Evolutionary conservation across 2,888 invertebrate species (phyloP).

Genomic region (Eulithis testata): DNA sequence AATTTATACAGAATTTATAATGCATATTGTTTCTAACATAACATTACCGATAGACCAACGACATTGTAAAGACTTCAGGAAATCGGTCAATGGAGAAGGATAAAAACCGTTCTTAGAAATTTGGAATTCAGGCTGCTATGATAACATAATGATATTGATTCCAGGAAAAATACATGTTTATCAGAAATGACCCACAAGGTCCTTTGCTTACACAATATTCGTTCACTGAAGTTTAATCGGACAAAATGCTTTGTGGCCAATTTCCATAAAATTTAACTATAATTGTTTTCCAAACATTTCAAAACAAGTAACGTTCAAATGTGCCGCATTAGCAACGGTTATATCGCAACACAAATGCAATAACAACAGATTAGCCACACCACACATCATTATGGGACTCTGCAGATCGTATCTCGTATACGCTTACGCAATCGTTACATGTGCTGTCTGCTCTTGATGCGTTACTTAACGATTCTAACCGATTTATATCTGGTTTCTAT

Average conservation of each 20-base stretch:
- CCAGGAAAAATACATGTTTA: too few relatives aligned
- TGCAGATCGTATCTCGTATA: slow-evolving; percentile 35
- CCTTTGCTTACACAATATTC: not conserved
- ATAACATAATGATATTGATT: too few relatives aligned
- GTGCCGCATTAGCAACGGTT: slow-evolving; percentile 32
- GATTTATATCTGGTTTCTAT: too few relatives aligned
- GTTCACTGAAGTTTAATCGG: slow-evolving; percentile 8
- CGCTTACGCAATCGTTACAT: slow-evolving; percentile 37
- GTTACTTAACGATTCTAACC: slow-evolving; percentile 6
- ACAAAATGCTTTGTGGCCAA: slow-evolving; percentile 14
- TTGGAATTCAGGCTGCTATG: too few relatives aligned
- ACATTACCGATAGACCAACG: too few relatives aligned
- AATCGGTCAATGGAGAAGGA: too few relatives aligned
- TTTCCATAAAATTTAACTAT: slow-evolving; percentile 17
- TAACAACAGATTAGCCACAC: slow-evolving; percentile 43
- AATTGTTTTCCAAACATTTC: slow-evolving; percentile 37
- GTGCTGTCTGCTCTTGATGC: slow-evolving; percentile 26
- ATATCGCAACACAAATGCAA: slow-evolving; percentile 41
- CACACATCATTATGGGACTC: slow-evolving; percentile 43
- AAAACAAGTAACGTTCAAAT: slow-evolving; percentile 34
- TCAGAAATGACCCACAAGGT: not conserved
- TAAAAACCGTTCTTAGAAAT: too few relatives aligned
- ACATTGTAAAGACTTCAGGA: too few relatives aligned
- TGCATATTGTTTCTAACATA: too few relatives aligned
- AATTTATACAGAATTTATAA: too few relatives aligned